These are phyloP conservation scores for Gymnoscelis rufifasciata DNA, from an alignment of 2,888 invertebrate species.

Conservation along the genomic window DNA sequence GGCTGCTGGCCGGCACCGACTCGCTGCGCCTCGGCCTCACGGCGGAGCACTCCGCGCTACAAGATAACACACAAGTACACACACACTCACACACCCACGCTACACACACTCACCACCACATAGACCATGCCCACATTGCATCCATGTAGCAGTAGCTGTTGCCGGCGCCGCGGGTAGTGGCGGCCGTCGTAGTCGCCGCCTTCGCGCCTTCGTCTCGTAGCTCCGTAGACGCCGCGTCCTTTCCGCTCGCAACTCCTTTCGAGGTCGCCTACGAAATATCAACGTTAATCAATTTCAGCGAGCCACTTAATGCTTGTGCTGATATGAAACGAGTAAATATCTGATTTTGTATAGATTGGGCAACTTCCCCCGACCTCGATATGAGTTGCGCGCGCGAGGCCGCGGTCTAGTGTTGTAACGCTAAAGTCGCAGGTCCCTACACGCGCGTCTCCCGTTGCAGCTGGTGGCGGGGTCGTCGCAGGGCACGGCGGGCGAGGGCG, in stretches of 20 bases:
- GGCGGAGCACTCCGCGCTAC: constrained; percentile 78
- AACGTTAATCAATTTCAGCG: too few species aligned
- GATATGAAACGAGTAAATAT: constrained; percentile 5
- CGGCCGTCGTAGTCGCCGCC: too few species aligned
- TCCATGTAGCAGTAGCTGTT: neutral
- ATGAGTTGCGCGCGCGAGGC: constrained; percentile 19
- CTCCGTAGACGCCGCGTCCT: too few species aligned
- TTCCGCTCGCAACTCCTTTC: neutral
- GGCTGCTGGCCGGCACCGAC: constrained; percentile 87
- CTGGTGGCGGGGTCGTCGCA: constrained; percentile 84
- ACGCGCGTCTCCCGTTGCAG: constrained; percentile 73
- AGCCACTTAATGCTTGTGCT: too few species aligned
- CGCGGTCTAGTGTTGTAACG: constrained; percentile 19
- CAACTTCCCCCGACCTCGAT: constrained; percentile 27
- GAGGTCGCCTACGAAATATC: too few species aligned
- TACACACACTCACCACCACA: neutral
- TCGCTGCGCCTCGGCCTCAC: constrained; percentile 85
- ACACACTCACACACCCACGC: constrained; percentile 16
- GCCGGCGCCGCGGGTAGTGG: neutral
- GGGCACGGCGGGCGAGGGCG: constrained; percentile 78
- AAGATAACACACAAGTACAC: constrained; percentile 76
- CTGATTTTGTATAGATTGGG: constrained; percentile 11
- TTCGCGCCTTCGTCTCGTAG: too few species aligned
- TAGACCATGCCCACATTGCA: neutral
- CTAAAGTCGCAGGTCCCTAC: too few species aligned